Evolutionary conservation across 2,113 vertebrate species (phyloP), one percentile per base, ranked within the genome.

Genomic region (Orthochromis malagaraziensis): DNA sequence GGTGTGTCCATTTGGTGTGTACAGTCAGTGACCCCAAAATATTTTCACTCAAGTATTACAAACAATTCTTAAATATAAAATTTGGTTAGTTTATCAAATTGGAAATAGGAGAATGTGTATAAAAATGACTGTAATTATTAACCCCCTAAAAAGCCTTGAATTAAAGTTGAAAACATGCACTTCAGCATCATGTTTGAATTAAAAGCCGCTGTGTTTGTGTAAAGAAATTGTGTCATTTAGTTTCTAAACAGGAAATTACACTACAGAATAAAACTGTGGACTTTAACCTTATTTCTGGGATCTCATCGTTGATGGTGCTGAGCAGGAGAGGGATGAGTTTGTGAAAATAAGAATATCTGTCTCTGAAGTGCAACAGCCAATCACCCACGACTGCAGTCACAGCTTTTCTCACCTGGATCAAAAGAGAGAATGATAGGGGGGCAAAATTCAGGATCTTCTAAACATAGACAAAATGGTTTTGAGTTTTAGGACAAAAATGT

Each of bases 321-420:
- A 99, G 96, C 84, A 99, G 92, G 55, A 99, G 96, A 7, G 99
- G 98, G 79, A 98, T 96, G 85, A 99, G 79, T 91, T 98, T 99
- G 94, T 98, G 97, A 88, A 99, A 98, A 94, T 97, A 98, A 0
- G 98, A 99, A 24, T 99, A 99, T 90, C 99, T 96, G 88, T 99
- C 99, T 16, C 93, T 95, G 84, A 99, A 93, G 47, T 95, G 91
- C 86, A 99, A 95, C 35, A 99, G 95, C 98, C 98, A 99, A 31
- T 95, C 94, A 4, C 98, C 98, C 5, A 97, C 94, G 7, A 98
- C 97, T 1, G 87, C 9, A 7, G 97, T 97, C 38, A 99, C 97
- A 2, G 97, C 94, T 2, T 96, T 97, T 5, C 99, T 97, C 33
- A 99, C 98, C 99, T 99, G 83, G 1, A 13, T 3, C 60, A 57